Conservation (phyloP, 2,888 invertebrate species). For the Macrophya alboannulata region DNA sequence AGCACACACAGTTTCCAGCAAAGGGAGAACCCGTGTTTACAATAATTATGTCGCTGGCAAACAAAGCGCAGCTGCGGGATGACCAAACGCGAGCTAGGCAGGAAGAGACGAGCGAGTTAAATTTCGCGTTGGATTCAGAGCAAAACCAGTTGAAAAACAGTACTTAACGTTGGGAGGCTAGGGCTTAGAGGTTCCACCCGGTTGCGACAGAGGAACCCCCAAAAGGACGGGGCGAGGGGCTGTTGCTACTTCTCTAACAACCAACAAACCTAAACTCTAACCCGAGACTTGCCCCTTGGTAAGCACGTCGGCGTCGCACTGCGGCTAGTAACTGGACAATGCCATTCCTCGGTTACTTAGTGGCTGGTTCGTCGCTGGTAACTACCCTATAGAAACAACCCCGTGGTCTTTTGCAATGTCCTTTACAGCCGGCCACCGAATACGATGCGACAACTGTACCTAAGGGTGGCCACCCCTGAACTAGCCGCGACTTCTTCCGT, state of each 20-base stretch:
- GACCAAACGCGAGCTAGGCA: neutral
- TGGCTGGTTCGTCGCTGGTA: constrained; percentile 27
- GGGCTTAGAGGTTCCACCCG: neutral
- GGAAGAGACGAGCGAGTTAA: constrained; percentile 22
- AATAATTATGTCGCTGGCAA: constrained; percentile 33
- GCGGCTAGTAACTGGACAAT: constrained; percentile 52
- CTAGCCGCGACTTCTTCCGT: neutral
- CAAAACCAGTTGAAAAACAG: constrained; percentile 48
- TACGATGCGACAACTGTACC: neutral
- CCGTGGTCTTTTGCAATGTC: constrained; percentile 33
- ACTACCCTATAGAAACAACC: constrained; percentile 52
- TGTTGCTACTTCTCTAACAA: constrained; percentile 77
- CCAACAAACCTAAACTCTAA: constrained; percentile 64
- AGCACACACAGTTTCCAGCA: neutral
- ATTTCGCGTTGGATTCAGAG: constrained; percentile 24
- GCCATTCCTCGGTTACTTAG: constrained; percentile 33
- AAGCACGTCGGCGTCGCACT: constrained; percentile 52
- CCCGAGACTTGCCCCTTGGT: constrained; percentile 69
- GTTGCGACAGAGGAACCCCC: neutral
- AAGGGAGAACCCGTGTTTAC: constrained; percentile 17
- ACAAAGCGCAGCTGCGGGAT: constrained; percentile 11
- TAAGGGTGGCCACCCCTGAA: neutral
- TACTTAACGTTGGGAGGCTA: constrained; percentile 1
- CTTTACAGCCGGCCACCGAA: constrained; percentile 4
- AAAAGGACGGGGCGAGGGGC: constrained; percentile 6